Percentiles rank a stretch among this genome's conserved stretches.
phyloP scores from a whole-genome alignment of 1,140 invertebrate genomes.

The Drosophila carrolli region DNA sequence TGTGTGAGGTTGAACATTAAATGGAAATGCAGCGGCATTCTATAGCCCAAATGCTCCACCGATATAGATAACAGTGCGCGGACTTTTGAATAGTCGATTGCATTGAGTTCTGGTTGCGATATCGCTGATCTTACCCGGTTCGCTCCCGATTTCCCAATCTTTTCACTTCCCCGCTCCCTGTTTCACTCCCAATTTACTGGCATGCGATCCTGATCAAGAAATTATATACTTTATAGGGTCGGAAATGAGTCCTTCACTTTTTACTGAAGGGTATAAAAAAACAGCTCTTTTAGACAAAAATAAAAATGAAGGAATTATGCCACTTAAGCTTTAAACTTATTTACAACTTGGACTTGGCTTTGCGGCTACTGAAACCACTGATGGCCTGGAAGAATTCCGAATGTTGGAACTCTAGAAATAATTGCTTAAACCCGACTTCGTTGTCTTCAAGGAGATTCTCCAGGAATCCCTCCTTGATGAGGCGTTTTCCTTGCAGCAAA shows the following conservation, averaged over 20 bases:
- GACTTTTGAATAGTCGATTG: neutral
- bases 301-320: no score
- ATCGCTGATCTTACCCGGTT: constrained; percentile 20
- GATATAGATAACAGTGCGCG: neutral
- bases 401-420: constrained; percentile 41
- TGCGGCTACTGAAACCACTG: constrained; percentile 59
- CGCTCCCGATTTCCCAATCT: constrained; percentile 1
- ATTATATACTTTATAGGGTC: no score
- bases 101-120: neutral
- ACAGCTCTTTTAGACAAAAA: no score
- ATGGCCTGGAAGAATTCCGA: constrained; percentile 67
- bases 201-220: no score
- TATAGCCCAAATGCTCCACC: neutral
- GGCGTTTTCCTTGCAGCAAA: constrained; percentile 56
- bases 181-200: no score
- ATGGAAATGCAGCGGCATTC: constrained; percentile 1
- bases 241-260: no score
- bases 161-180: neutral
- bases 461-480: constrained; percentile 45
- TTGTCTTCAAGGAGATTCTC: constrained; percentile 47
- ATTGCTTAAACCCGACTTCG: constrained; percentile 50
- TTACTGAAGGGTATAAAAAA: no score
- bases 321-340: neutral
- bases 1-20: neutral
- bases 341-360: constrained; percentile 67